Evolutionary conservation across 2,888 invertebrate genomes (phyloP), one percentile per base, ranked within the genome.

Genomic region (Latrodectus elegans): DNA sequence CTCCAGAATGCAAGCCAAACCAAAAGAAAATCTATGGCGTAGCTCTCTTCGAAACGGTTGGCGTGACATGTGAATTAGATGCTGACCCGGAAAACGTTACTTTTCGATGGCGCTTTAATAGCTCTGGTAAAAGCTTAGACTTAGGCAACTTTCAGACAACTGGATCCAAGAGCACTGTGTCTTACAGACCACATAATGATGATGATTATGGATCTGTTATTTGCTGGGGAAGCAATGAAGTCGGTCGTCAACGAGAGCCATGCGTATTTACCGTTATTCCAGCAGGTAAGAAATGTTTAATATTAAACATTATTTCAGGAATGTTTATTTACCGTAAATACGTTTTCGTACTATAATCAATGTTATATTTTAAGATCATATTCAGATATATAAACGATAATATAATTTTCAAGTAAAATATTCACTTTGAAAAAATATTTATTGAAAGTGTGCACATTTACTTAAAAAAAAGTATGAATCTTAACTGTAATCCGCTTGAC

Each of bases 41-140:
- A 4, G 97, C 97, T 6, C 97, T 97, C 91, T 96, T 97, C 91
- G 97, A 97, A 92, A 95, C 95, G 90, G 90, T 91, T 6, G 89
- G 90, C 38, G 90, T 91, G 10, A 89, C 95, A 0, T 90, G 90
- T 68, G 90, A 90, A 26, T 79, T 90, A 15, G 90, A 90, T 70
- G 88, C 90, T 8, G 90, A 90, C 82, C 90, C 90, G 4, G 83
- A 88, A 52, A 90, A 91, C 81, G 95, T 96, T 91, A 95, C 95
- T 91, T 97, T 97, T 93, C 95, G 96, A 90, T 97, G 97, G 97
- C 96, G 97, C 93, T 97, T 97, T 94, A 97, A 97, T 93, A 97
- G 96, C 93, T 96, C 96, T 67, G 80, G 78, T 12, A 83, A 77
- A 22, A 82, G 81, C 12, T 22, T 87, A 15, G 89, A 89, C n/a